These are phyloP conservation scores for Propithecus coquereli DNA, from an alignment of 2,113 vertebrate species.

Conservation along the genomic window DNA sequence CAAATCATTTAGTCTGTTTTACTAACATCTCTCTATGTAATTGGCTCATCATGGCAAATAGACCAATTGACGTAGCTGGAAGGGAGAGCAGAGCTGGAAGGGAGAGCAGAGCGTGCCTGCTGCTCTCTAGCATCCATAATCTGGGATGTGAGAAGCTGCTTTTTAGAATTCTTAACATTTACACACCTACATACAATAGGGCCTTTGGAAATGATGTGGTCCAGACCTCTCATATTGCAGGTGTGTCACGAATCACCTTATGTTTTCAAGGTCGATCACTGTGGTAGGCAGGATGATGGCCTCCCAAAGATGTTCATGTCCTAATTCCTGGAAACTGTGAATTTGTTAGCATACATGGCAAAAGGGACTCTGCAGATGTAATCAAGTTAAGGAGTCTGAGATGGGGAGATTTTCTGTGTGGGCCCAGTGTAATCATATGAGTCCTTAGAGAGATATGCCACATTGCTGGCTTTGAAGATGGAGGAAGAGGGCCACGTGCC, in stretches of 20 bases:
- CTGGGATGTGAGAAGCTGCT: not conserved
- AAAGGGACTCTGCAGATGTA: not conserved
- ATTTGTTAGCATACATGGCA: not conserved
- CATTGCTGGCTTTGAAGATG: not conserved
- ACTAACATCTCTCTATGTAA: not conserved
- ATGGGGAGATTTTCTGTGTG: not conserved
- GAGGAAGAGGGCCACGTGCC: not conserved
- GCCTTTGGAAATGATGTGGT: not conserved
- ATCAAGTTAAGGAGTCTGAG: not conserved
- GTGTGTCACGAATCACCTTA: not conserved
- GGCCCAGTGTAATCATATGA: not conserved
- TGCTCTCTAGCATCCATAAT: not conserved
- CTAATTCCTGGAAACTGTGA: not conserved
- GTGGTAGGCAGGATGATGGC: not conserved
- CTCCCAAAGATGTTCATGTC: not conserved
- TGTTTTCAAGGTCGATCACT: not conserved
- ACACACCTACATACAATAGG: not conserved
- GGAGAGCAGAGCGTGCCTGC: not conserved
- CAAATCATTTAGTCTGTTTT: conserved; percentile 11
- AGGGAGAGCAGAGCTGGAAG: not conserved
- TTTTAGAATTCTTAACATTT: not conserved
- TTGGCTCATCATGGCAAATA: not conserved
- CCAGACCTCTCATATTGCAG: not conserved
- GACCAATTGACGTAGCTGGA: not conserved
- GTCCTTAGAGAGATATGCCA: not conserved